Percentiles rank a stretch among this genome's conserved stretches.
Evolutionary conservation across 2,797 vertebrate species (phyloP).

Genomic region (Eidolon dupreanum): DNA sequence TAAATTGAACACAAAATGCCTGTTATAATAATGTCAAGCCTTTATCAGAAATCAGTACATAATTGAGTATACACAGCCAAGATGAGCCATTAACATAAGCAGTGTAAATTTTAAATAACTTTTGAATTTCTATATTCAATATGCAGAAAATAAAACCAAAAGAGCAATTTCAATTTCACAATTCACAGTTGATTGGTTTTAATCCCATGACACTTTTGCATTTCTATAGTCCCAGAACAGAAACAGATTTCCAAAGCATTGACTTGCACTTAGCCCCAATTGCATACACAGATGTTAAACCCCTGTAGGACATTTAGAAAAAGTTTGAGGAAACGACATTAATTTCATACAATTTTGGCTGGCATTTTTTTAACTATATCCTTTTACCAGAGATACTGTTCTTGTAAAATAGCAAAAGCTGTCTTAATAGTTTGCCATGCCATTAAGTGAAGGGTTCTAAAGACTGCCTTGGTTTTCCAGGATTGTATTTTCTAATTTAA

Average conservation of each 20-base stretch:
- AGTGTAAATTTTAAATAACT: constrained; percentile 72
- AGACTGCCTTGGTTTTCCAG: constrained; percentile 11
- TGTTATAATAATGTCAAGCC: constrained; percentile 60
- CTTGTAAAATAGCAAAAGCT: background rate
- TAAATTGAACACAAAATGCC: constrained; percentile 73
- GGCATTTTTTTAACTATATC: constrained; percentile 37
- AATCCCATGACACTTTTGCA: constrained; percentile 39
- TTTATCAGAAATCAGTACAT: constrained; percentile 63
- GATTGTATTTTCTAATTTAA: constrained; percentile 54
- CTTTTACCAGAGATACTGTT: constrained; percentile 22
- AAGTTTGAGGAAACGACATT: background rate
- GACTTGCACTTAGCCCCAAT: background rate
- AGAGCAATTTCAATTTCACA: constrained; percentile 69
- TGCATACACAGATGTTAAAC: constrained; percentile 27
- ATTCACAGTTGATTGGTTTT: constrained; percentile 77
- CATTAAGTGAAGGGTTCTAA: background rate
- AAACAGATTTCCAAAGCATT: background rate
- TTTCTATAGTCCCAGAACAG: constrained; percentile 57
- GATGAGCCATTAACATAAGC: constrained; percentile 63
- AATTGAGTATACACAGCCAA: constrained; percentile 69
- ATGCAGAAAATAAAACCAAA: constrained; percentile 63
- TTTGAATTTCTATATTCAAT: constrained; percentile 65
- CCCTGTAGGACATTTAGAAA: background rate
- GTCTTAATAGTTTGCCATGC: background rate
- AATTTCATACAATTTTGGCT: background rate